Evolutionary conservation across 2,113 vertebrate genomes (phyloP), one percentile per base, ranked within the genome.

Genomic region (Cyanocitta stelleri): DNA sequence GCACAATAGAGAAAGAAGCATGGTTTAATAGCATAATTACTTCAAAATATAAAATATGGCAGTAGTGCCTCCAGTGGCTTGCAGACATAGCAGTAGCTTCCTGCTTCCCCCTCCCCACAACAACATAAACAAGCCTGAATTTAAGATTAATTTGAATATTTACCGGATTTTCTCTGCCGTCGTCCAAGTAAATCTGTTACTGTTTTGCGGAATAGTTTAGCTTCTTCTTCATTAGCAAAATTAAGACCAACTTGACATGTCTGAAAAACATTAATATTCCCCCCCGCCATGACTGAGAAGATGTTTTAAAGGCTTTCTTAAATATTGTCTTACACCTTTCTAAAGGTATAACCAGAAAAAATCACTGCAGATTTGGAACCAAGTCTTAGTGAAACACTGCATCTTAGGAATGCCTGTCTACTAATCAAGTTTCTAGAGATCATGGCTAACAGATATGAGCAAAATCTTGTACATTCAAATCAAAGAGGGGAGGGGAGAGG

Each of bases 151-250:
- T 90, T 75, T 85, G 51, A 92, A 87, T 96, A 75, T 64, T 93
- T 97, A 99, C 99, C 99, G 66, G 98, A 99, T 98, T 98, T 99
- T 93, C 99, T 98, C 76, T 99, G 99, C 54, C 99, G 98, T 79
- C 99, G 98, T 96, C 98, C 98, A 96, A 99, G 98, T 91, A 99
- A 98, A 83, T 99, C 99, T 85, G 98, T 98, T 96, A 99, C 97
- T 81, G 98, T 98, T 93, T 97, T 98, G 96, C 98, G 97, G 97
- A 99, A 99, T 95, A 98, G 98, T 97, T 99, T 99, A 96, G 99
- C 99, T 97, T 99, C 99, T 97, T 99, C 99, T 98, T 99, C 99
- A 81, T 98, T 99, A 96, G 99, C 99, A 96, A 99, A 99, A 98
- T 99, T 99, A 98, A 99, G 98, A 96, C 99, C 99, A 89, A 99